Evolutionary conservation across 2,888 invertebrate species (phyloP).

Genomic region (Tenthredo livida): DNA sequence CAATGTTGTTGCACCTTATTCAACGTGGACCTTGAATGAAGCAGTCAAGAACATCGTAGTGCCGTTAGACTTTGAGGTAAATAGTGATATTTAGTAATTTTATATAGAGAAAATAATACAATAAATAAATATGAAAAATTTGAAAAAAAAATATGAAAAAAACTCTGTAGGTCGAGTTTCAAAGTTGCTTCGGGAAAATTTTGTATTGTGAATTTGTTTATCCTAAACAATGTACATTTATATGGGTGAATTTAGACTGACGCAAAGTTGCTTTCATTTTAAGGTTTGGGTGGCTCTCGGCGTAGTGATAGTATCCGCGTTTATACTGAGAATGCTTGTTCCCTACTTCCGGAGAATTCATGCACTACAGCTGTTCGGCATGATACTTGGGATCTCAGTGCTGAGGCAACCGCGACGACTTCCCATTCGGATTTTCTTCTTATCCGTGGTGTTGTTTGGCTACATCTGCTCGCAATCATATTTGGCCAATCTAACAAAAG

Average conservation of each 20-base stretch:
- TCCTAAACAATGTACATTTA: background rate
- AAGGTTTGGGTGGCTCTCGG: constrained; percentile 18
- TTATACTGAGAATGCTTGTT: background rate
- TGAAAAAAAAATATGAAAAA: too few relatives aligned
- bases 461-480: background rate
- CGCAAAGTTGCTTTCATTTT: background rate
- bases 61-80: background rate
- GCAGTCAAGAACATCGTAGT: background rate
- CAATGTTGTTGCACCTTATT: background rate
- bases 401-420: background rate
- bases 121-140: background rate
- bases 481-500: background rate
- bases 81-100: background rate
- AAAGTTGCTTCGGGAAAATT: too few relatives aligned
- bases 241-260: background rate
- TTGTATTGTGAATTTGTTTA: background rate
- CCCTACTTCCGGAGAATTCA: background rate
- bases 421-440: background rate
- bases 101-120: background rate
- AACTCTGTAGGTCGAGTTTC: too few relatives aligned
- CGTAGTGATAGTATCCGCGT: background rate
- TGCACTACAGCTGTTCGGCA: background rate
- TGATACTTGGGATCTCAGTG: background rate
- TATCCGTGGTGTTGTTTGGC: background rate
- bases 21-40: background rate